Evolutionary conservation across 2,797 vertebrate species (phyloP), one percentile per base, ranked within the genome.

Genomic region (Hypotaenidia okinawae): DNA sequence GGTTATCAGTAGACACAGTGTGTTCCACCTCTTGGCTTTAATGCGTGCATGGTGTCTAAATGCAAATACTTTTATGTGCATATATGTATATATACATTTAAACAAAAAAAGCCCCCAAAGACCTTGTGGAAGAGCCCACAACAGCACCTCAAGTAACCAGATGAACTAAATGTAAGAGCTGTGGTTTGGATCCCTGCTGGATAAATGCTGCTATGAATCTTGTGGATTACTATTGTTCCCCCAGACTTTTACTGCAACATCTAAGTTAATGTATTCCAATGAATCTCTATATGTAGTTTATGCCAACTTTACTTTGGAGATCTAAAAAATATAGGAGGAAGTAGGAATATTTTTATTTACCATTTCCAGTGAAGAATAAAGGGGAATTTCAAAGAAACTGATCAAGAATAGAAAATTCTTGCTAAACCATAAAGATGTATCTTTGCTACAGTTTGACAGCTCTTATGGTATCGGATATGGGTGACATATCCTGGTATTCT

Each of bases 391-490:
- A 57, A 59, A 85, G 22, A n/a, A 79, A 57, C 9, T 15, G 7
- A 33, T 70, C 16, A 61, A 55, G 35, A 13, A 37, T 24, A 9
- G 35, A 27, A 63, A 74, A 30, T 30, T 81, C n/a, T 64, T 91
- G 49, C 13, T 81, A 28, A 81, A 59, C 9, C 27, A 10, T 49
- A 64, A 77, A 69, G 32, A 5, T 37, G 3, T 41, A 74, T 14
- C 16, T 58, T 59, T 77, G n/a, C 24, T 70, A 3, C 23, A 33
- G 5, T 43, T n/a, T 59, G 35, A 68, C 13, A 18, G 0, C 0
- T 35, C 5, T 62, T 30, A 17, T 35, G 54, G 19, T 61, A 21
- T 17, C 5, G 5, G 13, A 14, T 27, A 11, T 35, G 13, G 82
- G n/a, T 84, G 55, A 13, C 28, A 30, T 19, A 16, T 14, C 11